These are phyloP conservation scores for Aphodius granarius DNA, from an alignment of 2,888 invertebrate genomes.

Conservation along the genomic window DNA sequence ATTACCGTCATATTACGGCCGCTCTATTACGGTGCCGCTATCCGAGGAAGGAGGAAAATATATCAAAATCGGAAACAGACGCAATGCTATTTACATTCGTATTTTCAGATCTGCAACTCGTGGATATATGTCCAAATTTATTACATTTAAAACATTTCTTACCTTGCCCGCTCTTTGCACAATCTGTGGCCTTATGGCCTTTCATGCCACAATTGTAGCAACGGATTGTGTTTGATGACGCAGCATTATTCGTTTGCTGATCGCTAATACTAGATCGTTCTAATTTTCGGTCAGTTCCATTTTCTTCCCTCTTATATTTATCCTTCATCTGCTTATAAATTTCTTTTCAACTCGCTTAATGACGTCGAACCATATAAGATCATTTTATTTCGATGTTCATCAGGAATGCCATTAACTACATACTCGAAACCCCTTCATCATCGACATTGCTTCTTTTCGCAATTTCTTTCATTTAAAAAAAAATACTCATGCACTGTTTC, in stretches of 20 bases:
- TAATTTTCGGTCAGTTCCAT: background rate
- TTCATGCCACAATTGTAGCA: background rate
- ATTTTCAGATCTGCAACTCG: background rate
- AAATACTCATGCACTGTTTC: slow-evolving; percentile 48
- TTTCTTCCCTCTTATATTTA: background rate
- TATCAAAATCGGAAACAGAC: background rate
- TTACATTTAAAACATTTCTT: background rate
- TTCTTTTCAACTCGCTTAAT: slow-evolving; percentile 31
- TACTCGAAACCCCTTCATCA: slow-evolving; percentile 44
- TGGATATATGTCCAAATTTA: background rate
- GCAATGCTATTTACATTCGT: background rate
- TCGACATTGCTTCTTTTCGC: slow-evolving; percentile 44
- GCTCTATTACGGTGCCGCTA: too few relatives aligned
- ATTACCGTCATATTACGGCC: too few relatives aligned
- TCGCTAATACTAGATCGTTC: background rate
- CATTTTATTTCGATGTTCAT: slow-evolving; percentile 32
- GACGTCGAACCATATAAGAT: slow-evolving; percentile 34
- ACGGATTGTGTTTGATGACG: background rate
- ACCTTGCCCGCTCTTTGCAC: background rate
- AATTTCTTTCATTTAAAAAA: slow-evolving; percentile 45
- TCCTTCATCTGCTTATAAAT: slow-evolving; percentile 30
- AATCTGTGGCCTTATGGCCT: background rate
- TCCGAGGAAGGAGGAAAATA: too few relatives aligned
- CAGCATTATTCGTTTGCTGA: background rate
- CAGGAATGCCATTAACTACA: slow-evolving; percentile 46